A percentile compares a stretch with the other conserved stretches of the same genome.
These are phyloP conservation scores for Halichoeres trimaculatus DNA, from an alignment of 2,113 vertebrate genomes.

Conservation along the genomic window DNA sequence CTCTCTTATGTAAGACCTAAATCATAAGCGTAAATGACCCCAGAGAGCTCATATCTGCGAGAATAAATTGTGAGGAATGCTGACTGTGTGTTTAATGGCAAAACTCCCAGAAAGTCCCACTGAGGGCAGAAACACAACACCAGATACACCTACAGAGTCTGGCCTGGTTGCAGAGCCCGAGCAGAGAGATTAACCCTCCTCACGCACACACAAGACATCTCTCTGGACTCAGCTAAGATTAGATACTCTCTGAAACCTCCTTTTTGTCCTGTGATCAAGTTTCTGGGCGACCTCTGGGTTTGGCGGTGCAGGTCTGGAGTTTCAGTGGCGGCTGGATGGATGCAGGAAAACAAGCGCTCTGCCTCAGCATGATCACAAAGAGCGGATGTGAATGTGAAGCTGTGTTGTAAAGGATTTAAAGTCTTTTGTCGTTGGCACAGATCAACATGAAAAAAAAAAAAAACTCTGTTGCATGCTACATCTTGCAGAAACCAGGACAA, in stretches of 20 bases:
- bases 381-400: too few species aligned
- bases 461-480: too few species aligned
- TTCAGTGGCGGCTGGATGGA: too few species aligned
- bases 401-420: too few species aligned
- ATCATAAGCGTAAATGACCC: constrained; percentile 16
- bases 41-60: constrained; percentile 32
- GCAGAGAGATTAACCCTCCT: not conserved
- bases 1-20: constrained; percentile 42
- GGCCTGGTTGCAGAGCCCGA: not conserved
- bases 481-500: too few species aligned
- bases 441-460: too few species aligned
- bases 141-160: constrained; percentile 48
- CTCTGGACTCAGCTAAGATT: not conserved
- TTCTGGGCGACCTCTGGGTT: too few species aligned
- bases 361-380: too few species aligned
- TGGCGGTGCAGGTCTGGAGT: too few species aligned
- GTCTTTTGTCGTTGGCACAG: too few species aligned
- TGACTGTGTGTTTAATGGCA: constrained; percentile 63
- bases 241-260: not conserved
- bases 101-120: constrained; percentile 58
- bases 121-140: constrained; percentile 38
- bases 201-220: not conserved
- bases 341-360: too few species aligned
- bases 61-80: constrained; percentile 56
- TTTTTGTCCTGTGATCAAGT: not conserved